These are phyloP conservation scores for Gyps fulvus DNA, from an alignment of 2,113 vertebrate genomes.

Conservation along the genomic window DNA sequence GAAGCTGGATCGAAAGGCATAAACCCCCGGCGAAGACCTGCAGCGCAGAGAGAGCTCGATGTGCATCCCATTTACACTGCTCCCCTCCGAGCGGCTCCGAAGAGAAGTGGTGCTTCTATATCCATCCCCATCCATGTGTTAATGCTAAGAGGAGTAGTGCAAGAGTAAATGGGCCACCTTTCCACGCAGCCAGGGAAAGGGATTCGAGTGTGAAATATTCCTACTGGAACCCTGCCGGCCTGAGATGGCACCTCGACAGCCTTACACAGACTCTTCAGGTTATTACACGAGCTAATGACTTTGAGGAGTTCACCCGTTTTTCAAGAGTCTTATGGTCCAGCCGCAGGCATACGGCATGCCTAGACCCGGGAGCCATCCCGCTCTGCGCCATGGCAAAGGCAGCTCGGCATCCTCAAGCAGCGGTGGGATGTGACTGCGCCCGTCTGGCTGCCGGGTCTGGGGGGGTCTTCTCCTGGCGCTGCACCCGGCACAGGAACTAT, in stretches of 20 bases:
- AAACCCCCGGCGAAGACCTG: background rate
- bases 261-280: constrained; percentile 76
- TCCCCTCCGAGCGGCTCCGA: accelerated
- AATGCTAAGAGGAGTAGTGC: constrained; percentile 25
- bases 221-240: constrained; percentile 61
- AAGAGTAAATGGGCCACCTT: constrained; percentile 37
- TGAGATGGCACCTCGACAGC: constrained; percentile 70
- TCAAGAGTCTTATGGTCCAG: background rate
- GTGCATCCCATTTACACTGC: background rate
- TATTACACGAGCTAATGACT: constrained; percentile 62
- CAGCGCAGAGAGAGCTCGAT: background rate
- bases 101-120: background rate
- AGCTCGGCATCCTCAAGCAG: background rate
- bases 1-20: background rate
- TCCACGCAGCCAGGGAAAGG: constrained; percentile 56
- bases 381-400: background rate
- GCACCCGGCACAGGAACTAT: accelerated
- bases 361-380: background rate
- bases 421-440: accelerated
- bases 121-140: background rate
- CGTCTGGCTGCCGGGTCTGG: background rate
- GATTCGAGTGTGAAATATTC: constrained; percentile 55
- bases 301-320: background rate
- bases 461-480: background rate
- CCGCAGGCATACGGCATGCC: background rate